Conservation (phyloP, 1,140 invertebrate genomes). For the Trinorchestia longiramus region DNA sequence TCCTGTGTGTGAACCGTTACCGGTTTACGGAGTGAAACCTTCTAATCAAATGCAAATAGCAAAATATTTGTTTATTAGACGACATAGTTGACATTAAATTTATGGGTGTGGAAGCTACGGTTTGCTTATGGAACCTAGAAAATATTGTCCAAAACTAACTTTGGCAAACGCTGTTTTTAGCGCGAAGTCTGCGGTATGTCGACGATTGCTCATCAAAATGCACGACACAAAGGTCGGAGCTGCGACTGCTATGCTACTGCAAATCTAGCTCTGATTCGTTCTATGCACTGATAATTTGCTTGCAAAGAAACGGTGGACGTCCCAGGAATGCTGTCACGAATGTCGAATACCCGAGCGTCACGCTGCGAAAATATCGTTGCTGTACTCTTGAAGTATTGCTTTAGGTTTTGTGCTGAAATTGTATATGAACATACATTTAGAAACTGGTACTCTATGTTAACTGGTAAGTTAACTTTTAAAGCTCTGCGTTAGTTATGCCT, state of each 20-base stretch:
- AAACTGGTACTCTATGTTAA: background rate
- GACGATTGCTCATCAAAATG: constrained; percentile 20
- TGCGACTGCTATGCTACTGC: constrained; percentile 12
- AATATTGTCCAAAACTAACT: background rate
- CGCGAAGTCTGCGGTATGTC: background rate
- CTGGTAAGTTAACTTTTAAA: background rate
- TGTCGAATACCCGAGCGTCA: constrained; percentile 7
- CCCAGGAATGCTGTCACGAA: background rate
- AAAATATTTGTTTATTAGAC: background rate
- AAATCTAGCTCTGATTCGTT: constrained; percentile 48
- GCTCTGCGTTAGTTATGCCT: no score
- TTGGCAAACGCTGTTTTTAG: background rate
- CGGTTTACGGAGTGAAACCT: background rate
- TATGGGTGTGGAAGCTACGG: background rate
- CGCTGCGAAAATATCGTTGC: background rate
- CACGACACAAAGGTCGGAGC: background rate
- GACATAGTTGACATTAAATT: background rate
- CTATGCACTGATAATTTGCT: constrained; percentile 53
- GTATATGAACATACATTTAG: background rate
- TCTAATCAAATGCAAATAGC: background rate
- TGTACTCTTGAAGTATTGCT: background rate
- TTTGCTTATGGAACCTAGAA: background rate
- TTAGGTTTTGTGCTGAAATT: background rate
- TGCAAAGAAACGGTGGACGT: constrained; percentile 10
- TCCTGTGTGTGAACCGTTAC: background rate